phyloP scores from a whole-genome alignment of 2,113 vertebrate species.

The Osmerus eperlanus region DNA sequence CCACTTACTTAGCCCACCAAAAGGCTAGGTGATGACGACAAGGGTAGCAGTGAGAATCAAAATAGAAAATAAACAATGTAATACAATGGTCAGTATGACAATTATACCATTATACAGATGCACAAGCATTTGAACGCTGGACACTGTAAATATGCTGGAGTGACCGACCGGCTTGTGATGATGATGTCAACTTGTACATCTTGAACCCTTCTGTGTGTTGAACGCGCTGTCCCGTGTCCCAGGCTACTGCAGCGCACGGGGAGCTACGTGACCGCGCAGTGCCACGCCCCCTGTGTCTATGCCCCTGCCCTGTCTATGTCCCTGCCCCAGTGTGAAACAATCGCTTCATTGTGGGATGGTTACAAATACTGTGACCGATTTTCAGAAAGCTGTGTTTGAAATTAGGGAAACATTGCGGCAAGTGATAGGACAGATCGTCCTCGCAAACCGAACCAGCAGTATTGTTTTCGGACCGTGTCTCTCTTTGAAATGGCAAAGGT shows the following conservation, averaged over 20 bases:
- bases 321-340: constrained; percentile 40
- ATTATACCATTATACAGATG: too few species aligned
- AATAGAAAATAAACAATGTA: background rate
- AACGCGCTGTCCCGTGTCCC: background rate
- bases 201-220: background rate
- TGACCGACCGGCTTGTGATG: background rate
- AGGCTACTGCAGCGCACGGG: background rate
- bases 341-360: too few species aligned
- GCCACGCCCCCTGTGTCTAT: constrained; percentile 33
- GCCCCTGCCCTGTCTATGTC: too few species aligned
- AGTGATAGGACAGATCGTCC: too few species aligned
- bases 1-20: background rate
- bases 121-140: too few species aligned
- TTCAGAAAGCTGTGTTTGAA: too few species aligned
- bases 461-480: background rate
- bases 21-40: background rate
- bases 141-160: too few species aligned
- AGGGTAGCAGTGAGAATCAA: background rate
- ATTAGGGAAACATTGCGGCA: too few species aligned
- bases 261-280: constrained; percentile 48
- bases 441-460: background rate
- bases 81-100: background rate
- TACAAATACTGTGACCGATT: too few species aligned
- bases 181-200: background rate
- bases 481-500: constrained; percentile 67